Percentiles rank a stretch among this genome's conserved stretches.
Evolutionary conservation across 2,888 invertebrate genomes (phyloP).

Genomic region (Octonoba sinensis): DNA sequence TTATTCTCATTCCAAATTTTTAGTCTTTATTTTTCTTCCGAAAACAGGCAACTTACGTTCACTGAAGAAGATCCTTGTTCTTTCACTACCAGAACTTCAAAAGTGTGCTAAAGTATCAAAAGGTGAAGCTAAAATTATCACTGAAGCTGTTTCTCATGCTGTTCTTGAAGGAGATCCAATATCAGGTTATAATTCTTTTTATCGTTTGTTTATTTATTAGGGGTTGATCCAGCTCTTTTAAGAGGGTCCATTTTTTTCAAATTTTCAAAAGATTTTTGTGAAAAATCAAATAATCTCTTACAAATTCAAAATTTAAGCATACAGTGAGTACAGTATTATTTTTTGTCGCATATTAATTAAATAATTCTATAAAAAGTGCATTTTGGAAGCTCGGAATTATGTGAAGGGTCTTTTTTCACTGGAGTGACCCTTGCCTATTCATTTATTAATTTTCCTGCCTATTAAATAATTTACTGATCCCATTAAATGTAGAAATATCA

Average conservation of each 20-base stretch:
- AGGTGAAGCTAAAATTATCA: conserved; percentile 24
- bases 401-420: no score
- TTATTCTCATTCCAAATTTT: background rate
- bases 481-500: no score
- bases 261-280: no score
- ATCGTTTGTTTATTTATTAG: background rate
- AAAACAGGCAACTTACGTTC: conserved; percentile 28
- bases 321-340: background rate
- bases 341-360: no score
- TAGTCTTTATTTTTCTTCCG: background rate
- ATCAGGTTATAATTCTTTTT: conserved; percentile 13
- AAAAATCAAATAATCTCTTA: no score
- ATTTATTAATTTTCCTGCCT: no score
- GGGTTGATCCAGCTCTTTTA: background rate
- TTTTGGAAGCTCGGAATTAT: no score
- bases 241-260: no score
- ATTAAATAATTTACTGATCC: no score
- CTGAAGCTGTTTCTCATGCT: conserved; percentile 7
- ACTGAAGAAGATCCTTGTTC: conserved; percentile 23
- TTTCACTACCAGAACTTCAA: conserved; percentile 35
- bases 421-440: no score
- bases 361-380: no score
- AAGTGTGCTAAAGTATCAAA: conserved; percentile 20
- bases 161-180: conserved; percentile 3
- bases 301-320: background rate